Base-by-base conservation (phyloP, 1,140 invertebrate species). In the Batillaria attramentaria region DNA sequence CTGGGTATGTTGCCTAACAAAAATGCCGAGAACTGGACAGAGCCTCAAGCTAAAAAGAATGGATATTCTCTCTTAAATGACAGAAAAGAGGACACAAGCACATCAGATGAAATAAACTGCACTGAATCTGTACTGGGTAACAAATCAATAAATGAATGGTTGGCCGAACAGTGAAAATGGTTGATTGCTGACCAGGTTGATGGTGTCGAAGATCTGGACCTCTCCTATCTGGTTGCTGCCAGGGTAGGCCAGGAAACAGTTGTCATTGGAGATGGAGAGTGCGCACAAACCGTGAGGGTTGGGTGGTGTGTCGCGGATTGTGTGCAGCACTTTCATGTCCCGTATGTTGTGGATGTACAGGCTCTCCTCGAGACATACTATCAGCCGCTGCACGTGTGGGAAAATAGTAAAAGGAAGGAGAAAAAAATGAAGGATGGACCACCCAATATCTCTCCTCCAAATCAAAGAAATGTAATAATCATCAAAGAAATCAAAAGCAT, bases 261-360 rank as follows among this genome's bases (percentile, higher is more conserved):
- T 95, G 75, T 98, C 97, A 88, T 95, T 95, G 83, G 95, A 95
- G 80, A 93, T 93, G 57, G 97, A 98, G 4, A 99, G 93, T 76
- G 97, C 97, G 92, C 97, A 97, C 50, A 99, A 92, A 18, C 98
- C 98, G 84, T 93, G 92, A 41, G 95, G 95, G 93, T 99, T 99
- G 57, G 96, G 95, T 76, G 98, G 98, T 72, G 98, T 99, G 90
- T 99, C 98, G 82, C 97, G 94, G 88, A 99, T 99, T 73, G 97
- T 99, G 90, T 99, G 98, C 83, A 99, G 93, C 41, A 99, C 96
- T 92, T 98, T 98, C 98, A 99, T 99, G 90, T 99, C 98, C 68
- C 96, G 94, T 83, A 99, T 99, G 92, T 99, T 99, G 93, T 99
- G 98, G 88, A 99, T 99, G 90, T 99, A 98, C 77, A 99, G 93